Base-by-base conservation (phyloP, 1,140 invertebrate genomes). In the Cheumatopsyche charites region DNA sequence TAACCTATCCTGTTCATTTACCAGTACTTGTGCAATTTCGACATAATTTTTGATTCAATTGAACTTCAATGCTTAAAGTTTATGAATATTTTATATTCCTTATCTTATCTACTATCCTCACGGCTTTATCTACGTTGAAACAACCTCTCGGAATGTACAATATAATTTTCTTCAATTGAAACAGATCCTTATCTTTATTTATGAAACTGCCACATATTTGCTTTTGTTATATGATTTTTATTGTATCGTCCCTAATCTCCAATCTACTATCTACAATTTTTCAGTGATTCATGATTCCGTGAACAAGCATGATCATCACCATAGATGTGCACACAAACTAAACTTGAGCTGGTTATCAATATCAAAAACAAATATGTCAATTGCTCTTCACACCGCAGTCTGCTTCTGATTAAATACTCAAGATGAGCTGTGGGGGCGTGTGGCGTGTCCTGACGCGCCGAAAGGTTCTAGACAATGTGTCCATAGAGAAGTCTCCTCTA, bases 401-500 rank as follows among this genome's bases (percentile, higher is more conserved):
- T 36, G 9, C 9, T 4, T 36, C 29, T 4, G 29, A 4, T 36
- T 36, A 36, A 36, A 36, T 36, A 4, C 9, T 9, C 3, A 36
- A 58, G 81, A 85, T 84, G 83, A 74, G 82, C 75, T 86, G 80
- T 79, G 49, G 49, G 0, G 77, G 77, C 4, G 73, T 83, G 62
- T 79, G 82, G 25, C 62, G 76, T 42, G 79, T 78, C 3, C 66
- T 84, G 17, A 80, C 82, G 0, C 80, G 83, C 12, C 80, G 81
- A 70, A 83, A 84, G 74, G 55, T 72, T 5, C 21, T 73, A 23
- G 72, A 73, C 12, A 65, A 61, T 55, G 17, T 36, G 1, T 17
- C 29, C 1, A 84, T 86, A 43, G 82, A 83, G 0, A 79, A 85
- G 25, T 83, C 80, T 5, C 84, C 89, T 78, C 83, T 97, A 68